Evolutionary conservation across 2,113 vertebrate species (phyloP).

Genomic region (Gymnorhina tibicen): DNA sequence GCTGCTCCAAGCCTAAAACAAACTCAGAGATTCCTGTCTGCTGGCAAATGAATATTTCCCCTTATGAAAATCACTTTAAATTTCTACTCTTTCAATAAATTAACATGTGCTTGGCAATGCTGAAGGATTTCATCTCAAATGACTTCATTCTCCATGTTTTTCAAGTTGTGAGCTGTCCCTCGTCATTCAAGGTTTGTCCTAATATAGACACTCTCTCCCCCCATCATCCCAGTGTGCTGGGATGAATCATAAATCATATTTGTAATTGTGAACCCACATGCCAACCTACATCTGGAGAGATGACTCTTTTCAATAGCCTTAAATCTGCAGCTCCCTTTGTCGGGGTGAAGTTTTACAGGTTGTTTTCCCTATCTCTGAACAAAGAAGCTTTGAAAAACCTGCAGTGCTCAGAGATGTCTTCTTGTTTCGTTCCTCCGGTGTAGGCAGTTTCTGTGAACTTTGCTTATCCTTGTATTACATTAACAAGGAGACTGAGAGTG

Average conservation of each 20-base stretch:
- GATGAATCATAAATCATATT: conserved; percentile 51
- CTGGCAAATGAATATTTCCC: neutral
- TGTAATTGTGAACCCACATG: conserved; percentile 36
- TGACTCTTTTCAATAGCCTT: conserved; percentile 21
- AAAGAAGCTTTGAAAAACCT: conserved; percentile 33
- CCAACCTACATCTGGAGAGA: conserved; percentile 41
- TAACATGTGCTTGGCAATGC: neutral
- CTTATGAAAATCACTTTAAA: neutral
- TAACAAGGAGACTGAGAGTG: neutral
- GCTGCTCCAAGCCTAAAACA: neutral
- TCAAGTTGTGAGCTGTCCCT: conserved; percentile 30
- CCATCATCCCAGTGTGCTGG: neutral
- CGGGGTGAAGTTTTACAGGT: conserved; percentile 19
- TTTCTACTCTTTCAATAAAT: neutral
- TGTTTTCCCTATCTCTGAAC: conserved; percentile 11
- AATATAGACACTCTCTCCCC: conserved; percentile 13
- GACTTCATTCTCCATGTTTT: conserved; percentile 13
- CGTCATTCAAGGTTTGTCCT: neutral
- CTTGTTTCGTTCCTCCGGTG: neutral
- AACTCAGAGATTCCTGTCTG: neutral
- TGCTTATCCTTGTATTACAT: neutral
- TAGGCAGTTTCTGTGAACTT: conserved; percentile 11
- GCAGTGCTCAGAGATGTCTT: neutral
- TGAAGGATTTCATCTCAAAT: neutral
- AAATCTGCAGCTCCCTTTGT: conserved; percentile 23